Evolutionary conservation across 2,888 invertebrate species (phyloP).

Genomic region (Gari tellinella): DNA sequence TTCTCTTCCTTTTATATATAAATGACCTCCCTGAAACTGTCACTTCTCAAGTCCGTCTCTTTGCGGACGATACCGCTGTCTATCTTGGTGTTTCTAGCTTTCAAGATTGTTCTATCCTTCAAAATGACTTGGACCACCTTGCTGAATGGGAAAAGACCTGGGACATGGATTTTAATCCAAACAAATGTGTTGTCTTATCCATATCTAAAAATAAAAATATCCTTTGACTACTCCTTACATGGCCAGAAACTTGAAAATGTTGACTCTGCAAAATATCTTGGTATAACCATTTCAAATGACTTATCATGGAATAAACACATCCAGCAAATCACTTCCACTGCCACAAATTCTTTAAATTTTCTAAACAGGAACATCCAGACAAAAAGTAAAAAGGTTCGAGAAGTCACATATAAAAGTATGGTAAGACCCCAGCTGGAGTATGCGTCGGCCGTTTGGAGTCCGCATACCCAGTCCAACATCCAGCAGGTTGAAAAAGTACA

Average conservation of each 20-base stretch:
- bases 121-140: no score
- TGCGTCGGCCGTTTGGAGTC: conserved; percentile 5
- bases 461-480: background rate
- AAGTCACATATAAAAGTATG: conserved; percentile 3
- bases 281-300: conserved; percentile 24
- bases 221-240: conserved; percentile 1
- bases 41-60: no score
- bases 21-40: no score
- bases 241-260: conserved; percentile 11
- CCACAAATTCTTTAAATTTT: conserved; percentile 13
- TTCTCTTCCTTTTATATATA: no score
- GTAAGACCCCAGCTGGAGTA: conserved; percentile 21
- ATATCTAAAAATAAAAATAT: conserved; percentile 15
- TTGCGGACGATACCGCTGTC: no score
- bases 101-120: no score
- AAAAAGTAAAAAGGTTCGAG: conserved; percentile 6
- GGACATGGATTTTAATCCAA: conserved; percentile 35
- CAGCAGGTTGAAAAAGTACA: conserved; percentile 10
- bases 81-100: no score
- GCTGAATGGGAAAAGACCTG: conserved; percentile 20
- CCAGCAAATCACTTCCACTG: conserved; percentile 1
- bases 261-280: conserved; percentile 19
- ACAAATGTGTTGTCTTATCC: conserved; percentile 24
- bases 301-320: conserved; percentile 23
- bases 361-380: conserved; percentile 9